Percentiles rank a stretch among this genome's conserved stretches.
Conservation (phyloP, 2,888 invertebrate genomes). For the Drosophila prostipennis region DNA sequence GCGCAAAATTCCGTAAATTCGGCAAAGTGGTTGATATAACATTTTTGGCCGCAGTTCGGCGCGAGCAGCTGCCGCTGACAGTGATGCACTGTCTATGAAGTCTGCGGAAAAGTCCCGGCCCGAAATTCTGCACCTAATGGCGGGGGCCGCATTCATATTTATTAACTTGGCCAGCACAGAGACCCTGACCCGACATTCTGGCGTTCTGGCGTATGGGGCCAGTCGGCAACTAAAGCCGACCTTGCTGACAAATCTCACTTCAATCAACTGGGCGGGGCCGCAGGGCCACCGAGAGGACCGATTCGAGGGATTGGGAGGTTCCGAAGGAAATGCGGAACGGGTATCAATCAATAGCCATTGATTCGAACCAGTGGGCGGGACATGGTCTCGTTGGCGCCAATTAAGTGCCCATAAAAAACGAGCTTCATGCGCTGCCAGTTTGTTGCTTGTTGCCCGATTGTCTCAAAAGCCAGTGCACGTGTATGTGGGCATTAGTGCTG, state of each 20-base stretch:
- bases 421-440: conserved; percentile 35
- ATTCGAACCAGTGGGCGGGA: conserved; percentile 57
- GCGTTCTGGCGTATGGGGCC: conserved; percentile 2
- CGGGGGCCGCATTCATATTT: conserved; percentile 58
- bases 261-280: conserved; percentile 55
- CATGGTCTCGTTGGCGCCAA: conserved; percentile 67
- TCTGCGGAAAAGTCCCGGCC: conserved; percentile 10
- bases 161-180: conserved; percentile 52
- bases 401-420: conserved; percentile 72
- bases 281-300: background rate
- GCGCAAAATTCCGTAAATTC: conserved; percentile 7
- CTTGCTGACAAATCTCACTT: conserved; percentile 60
- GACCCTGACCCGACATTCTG: conserved; percentile 32
- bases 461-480: conserved; percentile 35
- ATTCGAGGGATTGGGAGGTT: background rate
- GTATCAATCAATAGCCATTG: conserved; percentile 66
- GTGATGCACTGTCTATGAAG: conserved; percentile 42
- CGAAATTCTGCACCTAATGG: conserved; percentile 31
- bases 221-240: conserved; percentile 39
- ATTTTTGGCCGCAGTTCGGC: conserved; percentile 40
- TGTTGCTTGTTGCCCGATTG: conserved; percentile 50
- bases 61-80: conserved; percentile 51
- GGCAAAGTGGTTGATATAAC: conserved; percentile 24
- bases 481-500: conserved; percentile 10
- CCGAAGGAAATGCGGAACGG: conserved; percentile 37